phyloP scores from a whole-genome alignment of 2,888 invertebrate genomes.

The Andrena praecox region DNA sequence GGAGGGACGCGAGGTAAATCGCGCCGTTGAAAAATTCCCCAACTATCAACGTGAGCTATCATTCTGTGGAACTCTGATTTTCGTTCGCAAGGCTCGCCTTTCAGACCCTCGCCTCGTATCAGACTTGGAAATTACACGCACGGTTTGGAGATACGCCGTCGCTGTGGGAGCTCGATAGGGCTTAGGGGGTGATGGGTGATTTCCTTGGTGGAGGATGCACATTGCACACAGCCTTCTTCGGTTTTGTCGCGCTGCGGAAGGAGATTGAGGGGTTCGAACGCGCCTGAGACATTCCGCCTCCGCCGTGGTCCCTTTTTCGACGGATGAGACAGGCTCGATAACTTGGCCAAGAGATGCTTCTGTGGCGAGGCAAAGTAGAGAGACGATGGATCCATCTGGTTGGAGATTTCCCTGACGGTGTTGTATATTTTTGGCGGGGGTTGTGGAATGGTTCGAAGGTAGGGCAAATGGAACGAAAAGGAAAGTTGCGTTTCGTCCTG shows the following conservation, averaged over 20 bases:
- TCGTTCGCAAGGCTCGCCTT: neutral
- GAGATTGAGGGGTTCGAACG: conserved; percentile 13
- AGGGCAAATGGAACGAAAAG: too few relatives aligned
- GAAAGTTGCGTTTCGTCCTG: too few relatives aligned
- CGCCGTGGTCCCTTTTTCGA: neutral
- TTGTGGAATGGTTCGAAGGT: too few relatives aligned
- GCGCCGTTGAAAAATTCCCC: neutral
- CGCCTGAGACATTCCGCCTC: neutral
- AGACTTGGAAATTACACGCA: neutral
- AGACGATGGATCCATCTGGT: too few relatives aligned
- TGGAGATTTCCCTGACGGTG: too few relatives aligned
- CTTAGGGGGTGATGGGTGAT: conserved; percentile 26
- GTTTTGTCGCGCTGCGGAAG: neutral
- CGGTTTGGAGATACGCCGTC: neutral
- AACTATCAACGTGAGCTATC: too few relatives aligned
- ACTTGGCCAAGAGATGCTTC: neutral
- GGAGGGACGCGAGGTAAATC: neutral
- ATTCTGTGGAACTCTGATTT: neutral
- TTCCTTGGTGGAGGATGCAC: conserved; percentile 21
- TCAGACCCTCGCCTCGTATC: too few relatives aligned
- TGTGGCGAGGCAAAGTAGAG: too few relatives aligned
- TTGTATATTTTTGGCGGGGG: too few relatives aligned
- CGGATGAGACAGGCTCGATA: neutral
- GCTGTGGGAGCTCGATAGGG: neutral
- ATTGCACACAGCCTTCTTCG: neutral